Evolutionary conservation across 2,888 invertebrate species (phyloP).

Genomic region (Tachina lurida): DNA sequence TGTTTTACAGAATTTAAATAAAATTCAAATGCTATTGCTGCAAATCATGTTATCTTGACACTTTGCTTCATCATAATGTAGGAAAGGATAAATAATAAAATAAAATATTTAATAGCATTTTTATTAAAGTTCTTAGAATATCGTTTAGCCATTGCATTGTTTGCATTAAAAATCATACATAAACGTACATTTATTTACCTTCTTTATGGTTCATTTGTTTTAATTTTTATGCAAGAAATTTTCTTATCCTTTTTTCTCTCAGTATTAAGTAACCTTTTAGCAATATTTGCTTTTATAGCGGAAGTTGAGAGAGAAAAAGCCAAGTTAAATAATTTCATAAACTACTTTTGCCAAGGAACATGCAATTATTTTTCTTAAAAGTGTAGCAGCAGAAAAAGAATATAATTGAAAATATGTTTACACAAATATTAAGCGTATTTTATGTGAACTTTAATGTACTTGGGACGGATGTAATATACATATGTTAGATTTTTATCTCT

Average conservation of each 20-base stretch:
- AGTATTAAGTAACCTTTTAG: neutral
- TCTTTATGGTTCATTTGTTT: slow-evolving; percentile 56
- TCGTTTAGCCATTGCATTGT: slow-evolving; percentile 12
- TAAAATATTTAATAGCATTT: slow-evolving; percentile 4
- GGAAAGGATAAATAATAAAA: neutral
- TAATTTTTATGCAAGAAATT: slow-evolving; percentile 32
- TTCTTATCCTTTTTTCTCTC: slow-evolving; percentile 5
- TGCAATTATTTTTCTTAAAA: slow-evolving; percentile 27
- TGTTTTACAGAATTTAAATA: slow-evolving; percentile 61
- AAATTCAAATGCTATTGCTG: slow-evolving; percentile 60
- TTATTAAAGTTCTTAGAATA: slow-evolving; percentile 24
- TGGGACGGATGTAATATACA: slow-evolving; percentile 29
- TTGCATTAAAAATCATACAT: slow-evolving; percentile 36
- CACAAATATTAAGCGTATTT: slow-evolving; percentile 24
- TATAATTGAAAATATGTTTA: neutral
- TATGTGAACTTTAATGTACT: slow-evolving; percentile 6
- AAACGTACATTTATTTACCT: slow-evolving; percentile 30
- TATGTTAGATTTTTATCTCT: slow-evolving; percentile 33
- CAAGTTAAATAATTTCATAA: slow-evolving; percentile 39
- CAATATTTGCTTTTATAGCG: slow-evolving; percentile 45
- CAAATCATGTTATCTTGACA: slow-evolving; percentile 66
- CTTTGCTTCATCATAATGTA: slow-evolving; percentile 2
- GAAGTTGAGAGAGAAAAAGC: slow-evolving; percentile 40
- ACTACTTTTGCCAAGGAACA: slow-evolving; percentile 32
- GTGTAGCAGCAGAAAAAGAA: neutral